These are phyloP conservation scores for Brachionus koreanus DNA, from an alignment of 1,140 invertebrate genomes.

Conservation along the genomic window DNA sequence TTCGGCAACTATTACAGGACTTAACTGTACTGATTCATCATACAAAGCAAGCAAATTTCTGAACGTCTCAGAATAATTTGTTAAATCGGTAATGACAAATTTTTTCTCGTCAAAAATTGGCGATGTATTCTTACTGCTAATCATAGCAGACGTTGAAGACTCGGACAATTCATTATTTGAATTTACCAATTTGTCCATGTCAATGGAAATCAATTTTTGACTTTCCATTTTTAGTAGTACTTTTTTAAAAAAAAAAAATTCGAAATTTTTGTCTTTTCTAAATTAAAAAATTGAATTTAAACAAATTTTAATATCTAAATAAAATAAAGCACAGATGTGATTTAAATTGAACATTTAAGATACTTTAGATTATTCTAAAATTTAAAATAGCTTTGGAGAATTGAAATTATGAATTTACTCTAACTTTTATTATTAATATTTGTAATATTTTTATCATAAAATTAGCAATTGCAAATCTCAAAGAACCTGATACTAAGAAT, in stretches of 20 bases:
- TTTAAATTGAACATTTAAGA: neutral
- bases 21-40: neutral
- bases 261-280: neutral
- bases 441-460: constrained; percentile 1
- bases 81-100: neutral
- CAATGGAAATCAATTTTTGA: neutral
- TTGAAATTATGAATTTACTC: neutral
- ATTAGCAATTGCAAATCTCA: neutral
- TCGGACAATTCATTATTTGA: neutral
- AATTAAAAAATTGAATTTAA: neutral
- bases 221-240: neutral
- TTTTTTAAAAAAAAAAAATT: neutral
- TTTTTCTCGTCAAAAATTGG: neutral
- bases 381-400: neutral
- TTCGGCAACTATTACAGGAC: neutral
- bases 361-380: neutral
- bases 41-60: neutral
- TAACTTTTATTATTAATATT: neutral
- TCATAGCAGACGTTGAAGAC: neutral
- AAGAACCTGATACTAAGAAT: neutral
- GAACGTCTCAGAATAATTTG: neutral
- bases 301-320: neutral
- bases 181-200: neutral
- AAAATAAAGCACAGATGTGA: neutral
- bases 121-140: neutral